Base-by-base conservation (phyloP, 1,140 invertebrate species). In the Bathynomus jamesi region DNA sequence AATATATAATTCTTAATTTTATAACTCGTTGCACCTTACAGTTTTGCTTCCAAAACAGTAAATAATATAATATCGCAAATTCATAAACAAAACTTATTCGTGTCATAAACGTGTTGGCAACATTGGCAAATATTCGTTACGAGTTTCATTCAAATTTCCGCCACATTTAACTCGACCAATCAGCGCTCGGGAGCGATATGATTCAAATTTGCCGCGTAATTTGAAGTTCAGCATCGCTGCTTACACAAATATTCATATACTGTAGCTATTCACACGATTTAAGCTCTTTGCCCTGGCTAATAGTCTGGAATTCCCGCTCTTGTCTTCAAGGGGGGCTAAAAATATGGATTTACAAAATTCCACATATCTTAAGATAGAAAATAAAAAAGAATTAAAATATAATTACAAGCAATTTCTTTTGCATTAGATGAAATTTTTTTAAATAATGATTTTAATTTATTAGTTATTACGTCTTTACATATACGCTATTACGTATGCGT, bases 31-130 rank as follows among this genome's bases (percentile, higher is more conserved):
- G 17, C n/a, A n/a, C 17, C 27, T 46, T n/a, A 67, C 17, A 30
- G 8, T 25, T 46, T 71, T 62, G 17, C 24, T 28, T 31, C 30
- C 31, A 62, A 69, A 27, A 67, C 30, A 40, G 10, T 53, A 46
- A 77, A 61, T 69, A 21, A 73, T 73, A 77, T 63, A 60, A 25
- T 67, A n/a, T 62, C 29, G 61, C 29, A 73, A 60, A 32, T 79
- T 89, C 88, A 74, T 88, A 82, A 81, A 86, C 87, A 28, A 88
- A 40, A 40, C 7, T 17, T 40, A 40, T 40, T 40, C 84, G 79
- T 87, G 87, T 87, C 89, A n/a, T 81, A 61, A 53, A 13, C 28
- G 65, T 67, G 63, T 61, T 70, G 68, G 28, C 68, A 71, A 30
- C 65, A 74, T 71, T 74, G 68, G 70, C 32, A 67, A 40, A 13